Percentiles rank a stretch among this genome's conserved stretches.
These are phyloP conservation scores for Nasonia longicornis DNA, from an alignment of 1,140 invertebrate species.

Conservation along the genomic window DNA sequence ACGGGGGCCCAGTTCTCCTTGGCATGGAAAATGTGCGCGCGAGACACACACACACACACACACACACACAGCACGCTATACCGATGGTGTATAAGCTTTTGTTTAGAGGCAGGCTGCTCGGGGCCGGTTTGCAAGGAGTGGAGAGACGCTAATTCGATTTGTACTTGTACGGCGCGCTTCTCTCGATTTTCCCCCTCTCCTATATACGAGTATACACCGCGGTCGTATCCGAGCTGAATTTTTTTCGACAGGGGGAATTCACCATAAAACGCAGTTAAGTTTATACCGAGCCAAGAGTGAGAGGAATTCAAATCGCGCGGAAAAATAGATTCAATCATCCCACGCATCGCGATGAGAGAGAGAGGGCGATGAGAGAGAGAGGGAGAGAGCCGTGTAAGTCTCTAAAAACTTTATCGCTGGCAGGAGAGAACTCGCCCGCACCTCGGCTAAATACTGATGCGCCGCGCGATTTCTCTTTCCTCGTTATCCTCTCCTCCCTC, in stretches of 20 bases:
- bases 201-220: background rate
- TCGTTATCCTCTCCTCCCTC: background rate
- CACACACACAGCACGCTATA: background rate
- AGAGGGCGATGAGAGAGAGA: too few species aligned
- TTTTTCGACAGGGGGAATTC: too few species aligned
- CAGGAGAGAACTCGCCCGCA: background rate
- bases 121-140: background rate
- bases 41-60: background rate
- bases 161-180: background rate
- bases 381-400: background rate
- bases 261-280: too few species aligned
- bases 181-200: background rate
- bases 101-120: background rate
- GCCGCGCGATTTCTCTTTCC: background rate
- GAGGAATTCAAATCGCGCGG: too few species aligned
- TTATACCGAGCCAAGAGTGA: too few species aligned
- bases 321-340: conserved; percentile 1
- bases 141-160: conserved; percentile 19
- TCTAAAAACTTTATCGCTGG: conserved; percentile 2
- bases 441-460: background rate
- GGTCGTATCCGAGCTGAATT: too few species aligned
- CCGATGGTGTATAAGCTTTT: background rate
- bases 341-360: background rate
- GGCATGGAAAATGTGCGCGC: conserved; percentile 58
- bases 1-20: conserved; percentile 55